Base-by-base conservation (phyloP, 2,888 invertebrate genomes). In the Torymus aiolomorphi region DNA sequence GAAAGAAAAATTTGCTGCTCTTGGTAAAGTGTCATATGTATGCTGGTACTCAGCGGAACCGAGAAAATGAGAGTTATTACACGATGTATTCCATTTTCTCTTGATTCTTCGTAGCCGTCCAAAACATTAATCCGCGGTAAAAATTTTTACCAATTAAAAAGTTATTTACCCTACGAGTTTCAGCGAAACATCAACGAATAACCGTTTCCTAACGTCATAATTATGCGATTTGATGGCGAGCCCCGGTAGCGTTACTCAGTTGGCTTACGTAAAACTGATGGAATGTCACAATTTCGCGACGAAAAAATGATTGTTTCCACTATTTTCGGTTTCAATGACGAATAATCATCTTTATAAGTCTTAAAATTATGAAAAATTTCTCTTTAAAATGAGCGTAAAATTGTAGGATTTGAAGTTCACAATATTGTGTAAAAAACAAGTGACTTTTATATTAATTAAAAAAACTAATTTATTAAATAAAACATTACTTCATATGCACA, bases 221-320 rank as follows among this genome's bases (percentile, higher is more conserved):
- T 62, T 72, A 62, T 52, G 31, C 18, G 62, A 62, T 62, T 24
- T 61, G 62, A 72, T 72, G 62, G 18, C 24, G 10, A 31, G 24
- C 16, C 10, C n/a, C 18, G 14, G 54, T 56, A n/a, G 10, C 13
- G 18, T 52, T 52, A 11, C 20, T n/a, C 24, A 18, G 10, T 20
- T 20, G 20, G 20, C 20, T 20, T 20, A 20, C 20, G 20, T 20
- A 20, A 20, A 71, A 71, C 61, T 42, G 11, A 71, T n/a, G 20
- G 0, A 51, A 51, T 11, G 24, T n/a, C 49, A 61, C 51, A 52
- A 71, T 11, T 61, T 61, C 51, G 20, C 31, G 62, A 31, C 20
- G 51, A n/a, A 16, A 16, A 51, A 20, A 20, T 20, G 1, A 20
- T 20, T 2, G 8, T 13, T 66, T 54, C 66, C 52, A 52, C 24